Evolutionary conservation across 2,113 vertebrate genomes (phyloP), one percentile per base, ranked within the genome.

Genomic region (Odontophorus gujanensis): DNA sequence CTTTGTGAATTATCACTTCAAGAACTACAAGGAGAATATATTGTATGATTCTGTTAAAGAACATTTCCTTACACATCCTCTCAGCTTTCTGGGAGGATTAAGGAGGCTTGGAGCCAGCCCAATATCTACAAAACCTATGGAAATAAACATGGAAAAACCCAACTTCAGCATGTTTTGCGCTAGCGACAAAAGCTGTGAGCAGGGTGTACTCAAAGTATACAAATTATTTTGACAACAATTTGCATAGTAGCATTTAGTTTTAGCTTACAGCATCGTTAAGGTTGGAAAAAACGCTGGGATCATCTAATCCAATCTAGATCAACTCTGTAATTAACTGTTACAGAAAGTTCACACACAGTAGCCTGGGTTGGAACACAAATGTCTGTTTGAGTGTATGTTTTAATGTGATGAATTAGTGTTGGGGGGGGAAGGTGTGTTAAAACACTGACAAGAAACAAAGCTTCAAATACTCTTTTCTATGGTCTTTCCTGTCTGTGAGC

Each of bases 321-420:
- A 66, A 42, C 45, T 61, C 8, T 0, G 1, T 48, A 42, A 48
- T n/a, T 72, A 83, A 30, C 34, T 63, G 25, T 8, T 47, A 26
- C 4, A 26, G 47, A 47, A 42, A 36, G 38, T 11, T 14, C 17
- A 7, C 17, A 28, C 30, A 4, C 2, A 36, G 26, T 55, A 36
- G 66, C 61, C 36, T 55, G 58, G 6, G 34, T 55, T 21, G 30
- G 51, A 47, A 55, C 11, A 11, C 0, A 0, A 15, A 40, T 73
- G 8, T 18, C 45, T 61, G 8, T 25, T 77, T 40, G 43, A 38
- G 30, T 17, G 24, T 13, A 19, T 15, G 4, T 61, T 78, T 82
- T 6, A 48, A 48, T 17, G 26, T 38, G 55, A 43, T 9, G 24
- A n/a, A 2, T 7, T 77, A 11, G 11, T 28, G 72, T 11, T 4